Evolutionary conservation across 2,797 vertebrate species (phyloP).

Genomic region (Dallia pectoralis): DNA sequence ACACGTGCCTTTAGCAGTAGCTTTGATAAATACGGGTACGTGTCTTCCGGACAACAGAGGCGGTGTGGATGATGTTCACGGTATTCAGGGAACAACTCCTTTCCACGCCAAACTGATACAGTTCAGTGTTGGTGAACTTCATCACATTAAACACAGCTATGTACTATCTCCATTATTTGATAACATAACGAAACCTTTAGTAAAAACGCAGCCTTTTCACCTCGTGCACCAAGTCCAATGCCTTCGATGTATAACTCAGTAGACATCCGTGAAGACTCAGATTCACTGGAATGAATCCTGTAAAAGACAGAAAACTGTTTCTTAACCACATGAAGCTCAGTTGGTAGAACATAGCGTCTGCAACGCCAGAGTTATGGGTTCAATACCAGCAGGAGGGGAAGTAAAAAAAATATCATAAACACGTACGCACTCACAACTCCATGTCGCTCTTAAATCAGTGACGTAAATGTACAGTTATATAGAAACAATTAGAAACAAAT

Average conservation of each 20-base stretch:
- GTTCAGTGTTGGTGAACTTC: neutral
- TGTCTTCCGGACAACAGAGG: neutral
- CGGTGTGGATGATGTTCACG: neutral
- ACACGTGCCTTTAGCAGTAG: neutral
- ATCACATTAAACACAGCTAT: neutral
- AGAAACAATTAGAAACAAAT: neutral
- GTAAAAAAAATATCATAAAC: no score
- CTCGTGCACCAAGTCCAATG: constrained; percentile 59
- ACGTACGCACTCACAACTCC: no score
- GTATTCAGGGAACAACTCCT: neutral
- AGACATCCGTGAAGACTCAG: constrained; percentile 40
- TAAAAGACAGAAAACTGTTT: constrained; percentile 6
- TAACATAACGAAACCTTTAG: constrained; percentile 1
- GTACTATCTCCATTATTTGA: neutral
- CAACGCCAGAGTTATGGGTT: no score
- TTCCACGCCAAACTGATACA: neutral
- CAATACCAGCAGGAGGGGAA: no score
- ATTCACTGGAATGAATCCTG: constrained; percentile 58
- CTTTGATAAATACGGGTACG: neutral
- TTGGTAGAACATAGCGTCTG: constrained; percentile 1
- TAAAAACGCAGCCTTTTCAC: constrained; percentile 44
- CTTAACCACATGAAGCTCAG: neutral
- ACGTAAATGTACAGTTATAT: neutral
- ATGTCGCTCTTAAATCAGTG: no score
- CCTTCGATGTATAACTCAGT: constrained; percentile 67